Evolutionary conservation across 1,140 invertebrate species (phyloP).

Genomic region (Cherax destructor): DNA sequence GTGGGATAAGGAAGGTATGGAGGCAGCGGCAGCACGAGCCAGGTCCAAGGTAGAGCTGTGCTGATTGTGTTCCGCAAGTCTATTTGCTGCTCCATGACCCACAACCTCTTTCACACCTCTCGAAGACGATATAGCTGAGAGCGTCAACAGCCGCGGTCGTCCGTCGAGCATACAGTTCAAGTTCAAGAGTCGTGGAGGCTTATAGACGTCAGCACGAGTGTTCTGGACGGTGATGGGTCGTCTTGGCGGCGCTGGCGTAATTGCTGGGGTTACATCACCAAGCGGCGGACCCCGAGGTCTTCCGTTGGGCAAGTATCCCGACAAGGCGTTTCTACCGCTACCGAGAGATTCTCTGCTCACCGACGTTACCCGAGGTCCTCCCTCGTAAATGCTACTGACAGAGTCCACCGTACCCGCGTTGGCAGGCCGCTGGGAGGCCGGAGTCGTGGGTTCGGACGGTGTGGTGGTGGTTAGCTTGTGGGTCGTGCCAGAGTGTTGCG

Average conservation of each 20-base stretch:
- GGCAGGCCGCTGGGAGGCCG: neutral
- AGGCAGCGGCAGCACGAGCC: slow-evolving; percentile 51
- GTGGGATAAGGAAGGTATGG: slow-evolving; percentile 42
- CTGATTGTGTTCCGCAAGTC: slow-evolving; percentile 55
- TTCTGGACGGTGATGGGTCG: slow-evolving; percentile 36
- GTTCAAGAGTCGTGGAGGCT: slow-evolving; percentile 39
- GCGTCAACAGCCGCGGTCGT: slow-evolving; percentile 46
- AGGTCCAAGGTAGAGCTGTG: slow-evolving; percentile 54
- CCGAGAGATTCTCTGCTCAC: slow-evolving; percentile 28
- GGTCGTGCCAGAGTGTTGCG: neutral
- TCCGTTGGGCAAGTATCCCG: slow-evolving; percentile 46
- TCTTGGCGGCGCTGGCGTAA: slow-evolving; percentile 21
- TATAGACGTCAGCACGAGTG: slow-evolving; percentile 27
- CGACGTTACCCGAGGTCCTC: neutral
- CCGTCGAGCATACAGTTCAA: slow-evolving; percentile 54
- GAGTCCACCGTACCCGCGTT: neutral
- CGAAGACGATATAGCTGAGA: slow-evolving; percentile 57
- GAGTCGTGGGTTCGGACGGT: slow-evolving; percentile 22
- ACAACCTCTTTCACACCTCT: slow-evolving; percentile 28
- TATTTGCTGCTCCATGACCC: slow-evolving; percentile 49
- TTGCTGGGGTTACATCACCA: slow-evolving; percentile 14
- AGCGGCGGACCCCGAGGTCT: slow-evolving; percentile 28
- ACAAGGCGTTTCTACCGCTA: neutral
- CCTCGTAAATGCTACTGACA: slow-evolving; percentile 16
- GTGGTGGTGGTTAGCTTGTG: neutral